Evolutionary conservation across 2,888 invertebrate genomes (phyloP), one percentile per base, ranked within the genome.

Genomic region (Patella pellucida): DNA sequence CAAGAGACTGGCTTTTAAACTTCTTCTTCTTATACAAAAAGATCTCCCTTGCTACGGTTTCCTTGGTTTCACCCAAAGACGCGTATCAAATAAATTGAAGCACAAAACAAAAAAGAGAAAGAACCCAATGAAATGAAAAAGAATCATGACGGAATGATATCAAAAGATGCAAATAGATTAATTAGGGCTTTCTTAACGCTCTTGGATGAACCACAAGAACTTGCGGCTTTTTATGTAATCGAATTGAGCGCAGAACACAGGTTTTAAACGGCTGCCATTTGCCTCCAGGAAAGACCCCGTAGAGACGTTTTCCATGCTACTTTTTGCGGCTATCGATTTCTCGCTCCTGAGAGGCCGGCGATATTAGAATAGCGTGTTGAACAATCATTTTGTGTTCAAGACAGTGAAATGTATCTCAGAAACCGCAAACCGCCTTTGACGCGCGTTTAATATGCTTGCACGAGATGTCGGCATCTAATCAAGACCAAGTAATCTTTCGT

Each of bases 371-470:
- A 23, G 62, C 62, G 62, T 62, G 62, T 62, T 62, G 19, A 19
- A 62, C 62, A 62, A 62, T 62, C 50, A 52, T 52, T 71, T 19
- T 51, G 52, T 23, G 16, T 68, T 72, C 68, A 68, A 73, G 31
- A 41, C 67, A n/a, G 19, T 41, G 51, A 50, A 27, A 50, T 23
- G 51, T 27, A 75, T 71, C 75, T 16, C 56, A 71, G 67, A 75
- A 75, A 75, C 75, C 71, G 52, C 75, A 75, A 75, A 75, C 71
- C 71, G 71, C 72, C 71, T 75, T 72, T 72, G 75, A 75, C 75
- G 75, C 68, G 54, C 71, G 62, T 75, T 75, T 75, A 68, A 71
- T 56, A 71, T 71, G 56, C 62, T 69, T n/a, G 71, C 72, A 75
- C 75, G 75, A 71, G 71, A 52, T 71, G 50, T 50, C 62, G n/a